Base-by-base conservation (phyloP, 2,888 invertebrate species). In the Galeruca laticollis region DNA sequence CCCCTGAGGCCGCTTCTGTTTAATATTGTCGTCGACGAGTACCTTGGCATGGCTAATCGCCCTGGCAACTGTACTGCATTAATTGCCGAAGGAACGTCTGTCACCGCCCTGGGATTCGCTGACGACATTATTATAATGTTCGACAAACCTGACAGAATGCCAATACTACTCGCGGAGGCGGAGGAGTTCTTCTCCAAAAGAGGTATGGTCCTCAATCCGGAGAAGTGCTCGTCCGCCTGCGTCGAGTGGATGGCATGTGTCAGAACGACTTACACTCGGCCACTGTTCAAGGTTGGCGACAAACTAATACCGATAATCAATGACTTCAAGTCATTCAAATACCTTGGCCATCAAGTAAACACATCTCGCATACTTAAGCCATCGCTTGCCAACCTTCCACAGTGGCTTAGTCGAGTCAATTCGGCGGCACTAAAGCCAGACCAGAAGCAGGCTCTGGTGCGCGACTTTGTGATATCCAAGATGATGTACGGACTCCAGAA, bases 401-500 rank as follows among this genome's bases (percentile, higher is more conserved):
- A 11, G 10, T 71, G 73, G 76, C 67, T 85, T 4, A 31, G 69
- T 1, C 77, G 77, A 60, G 65, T 84, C 57, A 62, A 71, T 85
- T 85, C 0, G 82, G 84, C 57, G 85, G 86, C 71, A n/a, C n/a
- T n/a, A n/a, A n/a, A n/a, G n/a, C n/a, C n/a, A n/a, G n/a, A n/a
- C n/a, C n/a, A n/a, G n/a, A 79, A 83, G 63, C 37, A 83, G 0
- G 69, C 73, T n/a, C 54, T 84, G 0, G 47, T 86, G 4, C 76
- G 80, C 20, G 65, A 67, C 3, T 76, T 81, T 69, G 70, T 86
- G 1, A 67, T 86, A 0, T 84, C 85, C 2, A 70, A 78, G 2
- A 75, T 82, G 11, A 63, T 78, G 13, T 83, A 86, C 72, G 76
- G 78, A 0, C 70, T 86, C 0, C 84, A 84, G 37, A 72, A 81